Evolutionary conservation across 2,888 invertebrate species (phyloP).

Genomic region (Polymixis lichenea): DNA sequence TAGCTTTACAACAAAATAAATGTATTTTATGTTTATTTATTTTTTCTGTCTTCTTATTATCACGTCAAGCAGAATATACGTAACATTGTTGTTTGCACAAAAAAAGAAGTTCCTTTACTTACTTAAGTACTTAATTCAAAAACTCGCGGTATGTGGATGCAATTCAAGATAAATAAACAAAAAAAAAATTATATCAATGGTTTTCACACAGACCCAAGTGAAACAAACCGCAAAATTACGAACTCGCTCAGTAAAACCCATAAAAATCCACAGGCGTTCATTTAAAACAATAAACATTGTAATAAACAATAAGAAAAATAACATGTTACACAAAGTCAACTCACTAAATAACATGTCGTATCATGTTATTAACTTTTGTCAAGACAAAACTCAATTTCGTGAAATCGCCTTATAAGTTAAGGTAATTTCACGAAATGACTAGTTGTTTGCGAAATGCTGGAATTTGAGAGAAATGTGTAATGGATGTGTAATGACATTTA

Average conservation of each 20-base stretch:
- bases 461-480: slow-evolving; percentile 51
- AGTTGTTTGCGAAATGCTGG: slow-evolving; percentile 35
- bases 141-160: background rate
- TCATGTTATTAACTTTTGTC: slow-evolving; percentile 46
- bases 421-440: slow-evolving; percentile 50
- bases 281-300: slow-evolving; percentile 66
- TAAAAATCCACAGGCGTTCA: slow-evolving; percentile 55
- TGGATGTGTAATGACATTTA: slow-evolving; percentile 49
- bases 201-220: slow-evolving; percentile 11
- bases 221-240: slow-evolving; percentile 35
- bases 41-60: background rate
- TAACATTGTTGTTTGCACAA: background rate
- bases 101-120: background rate
- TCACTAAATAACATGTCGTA: slow-evolving; percentile 34
- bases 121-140: background rate
- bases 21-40: background rate
- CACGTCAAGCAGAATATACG: background rate
- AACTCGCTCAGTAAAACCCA: slow-evolving; percentile 49
- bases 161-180: too few relatives aligned
- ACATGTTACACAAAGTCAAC: slow-evolving; percentile 37
- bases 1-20: background rate
- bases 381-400: slow-evolving; percentile 33
- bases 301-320: slow-evolving; percentile 47
- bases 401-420: slow-evolving; percentile 29
- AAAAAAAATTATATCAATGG: background rate